Conservation (phyloP, 2,888 invertebrate species). For the Stenchaetothrips biformis region DNA sequence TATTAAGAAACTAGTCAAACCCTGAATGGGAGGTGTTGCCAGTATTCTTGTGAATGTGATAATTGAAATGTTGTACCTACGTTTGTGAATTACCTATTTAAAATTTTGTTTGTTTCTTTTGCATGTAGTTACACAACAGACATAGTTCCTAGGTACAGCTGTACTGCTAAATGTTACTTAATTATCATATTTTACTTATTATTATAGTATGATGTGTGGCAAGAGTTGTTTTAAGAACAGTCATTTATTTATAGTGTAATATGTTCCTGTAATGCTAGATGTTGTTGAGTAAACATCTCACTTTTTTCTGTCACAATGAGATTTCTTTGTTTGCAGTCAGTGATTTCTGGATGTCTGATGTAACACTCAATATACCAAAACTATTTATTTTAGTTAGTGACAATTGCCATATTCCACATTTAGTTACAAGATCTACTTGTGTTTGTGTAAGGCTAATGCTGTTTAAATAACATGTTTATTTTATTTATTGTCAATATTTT, state of each 20-base stretch:
- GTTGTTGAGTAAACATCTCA: neutral
- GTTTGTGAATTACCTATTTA: neutral
- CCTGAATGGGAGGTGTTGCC: neutral
- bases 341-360: neutral
- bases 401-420: neutral
- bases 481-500: no score
- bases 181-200: neutral
- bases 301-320: neutral
- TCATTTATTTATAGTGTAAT: neutral
- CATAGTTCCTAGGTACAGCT: no score
- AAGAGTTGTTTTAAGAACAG: neutral
- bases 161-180: neutral
- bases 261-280: neutral
- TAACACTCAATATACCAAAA: neutral
- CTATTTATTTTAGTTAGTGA: neutral
- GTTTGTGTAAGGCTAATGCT: neutral
- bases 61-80: neutral
- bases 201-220: neutral
- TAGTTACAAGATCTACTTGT: neutral
- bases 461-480: neutral
- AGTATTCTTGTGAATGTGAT: neutral
- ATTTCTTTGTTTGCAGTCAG: no score
- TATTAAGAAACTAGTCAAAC: conserved; percentile 17
- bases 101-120: neutral
- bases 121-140: neutral